Base-by-base conservation (phyloP, 2,797 vertebrate species). In the Diceros bicornis region DNA sequence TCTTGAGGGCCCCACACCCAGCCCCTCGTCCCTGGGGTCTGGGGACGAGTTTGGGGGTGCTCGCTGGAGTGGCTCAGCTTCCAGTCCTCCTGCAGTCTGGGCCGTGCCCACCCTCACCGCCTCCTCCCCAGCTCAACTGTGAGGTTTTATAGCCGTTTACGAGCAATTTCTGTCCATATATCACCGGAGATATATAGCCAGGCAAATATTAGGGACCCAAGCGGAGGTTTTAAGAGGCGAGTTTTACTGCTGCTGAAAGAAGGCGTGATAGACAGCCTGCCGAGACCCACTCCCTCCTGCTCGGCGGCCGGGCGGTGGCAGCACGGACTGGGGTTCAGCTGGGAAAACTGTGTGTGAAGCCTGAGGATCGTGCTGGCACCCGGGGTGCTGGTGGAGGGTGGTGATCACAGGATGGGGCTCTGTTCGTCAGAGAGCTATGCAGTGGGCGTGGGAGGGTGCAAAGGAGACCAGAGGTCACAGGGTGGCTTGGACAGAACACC, bases 191-290 rank as follows among this genome's bases (percentile, higher is more conserved):
- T 98, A 97, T 98, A 98, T 69, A 92, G 94, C 97, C 97, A 97
- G 97, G 96, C 98, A 98, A 98, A 98, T 98, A 98, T 97, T 97
- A 98, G 97, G 97, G 96, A 97, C 97, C 96, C 86, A 95, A 97
- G 90, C 44, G 29, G 97, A 97, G 98, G 97, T 97, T 98, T 98
- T 98, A 97, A 98, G 95, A 97, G 97, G 97, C 44, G 7, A 93
- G 47, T 97, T 98, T 98, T 98, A 98, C 97, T 97, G 97, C 97
- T 96, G 95, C 96, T 97, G 97, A 97, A 97, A 98, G 97, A 79
- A 96, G 90, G 95, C 9, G 7, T 98, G 97, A 97, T 96, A 66
- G 96, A 96, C 98, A 96, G 97, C 94, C 89, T 11, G 11, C 0
- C 0, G 85, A 68, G 93, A 93, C 87, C 77, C 68, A 37, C 94